phyloP scores from a whole-genome alignment of 2,797 vertebrate species.

The Microctenopoma stevenorrisi region DNA sequence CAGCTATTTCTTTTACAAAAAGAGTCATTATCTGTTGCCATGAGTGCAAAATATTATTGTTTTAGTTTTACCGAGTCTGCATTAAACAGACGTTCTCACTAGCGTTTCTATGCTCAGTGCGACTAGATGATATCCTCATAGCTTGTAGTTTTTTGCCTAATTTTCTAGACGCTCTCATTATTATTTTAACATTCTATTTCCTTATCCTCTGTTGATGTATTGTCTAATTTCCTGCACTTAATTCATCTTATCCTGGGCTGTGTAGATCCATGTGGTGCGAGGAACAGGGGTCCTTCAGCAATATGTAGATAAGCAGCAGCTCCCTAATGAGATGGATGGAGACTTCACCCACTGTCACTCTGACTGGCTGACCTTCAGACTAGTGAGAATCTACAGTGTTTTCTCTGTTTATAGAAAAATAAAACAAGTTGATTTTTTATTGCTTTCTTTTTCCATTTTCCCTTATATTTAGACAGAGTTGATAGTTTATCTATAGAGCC shows the following conservation, averaged over 20 bases:
- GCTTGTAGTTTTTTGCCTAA: neutral
- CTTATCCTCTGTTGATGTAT: neutral
- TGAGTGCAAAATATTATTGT: neutral
- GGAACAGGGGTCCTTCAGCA: constrained; percentile 83
- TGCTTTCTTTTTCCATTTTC: neutral
- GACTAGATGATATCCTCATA: neutral
- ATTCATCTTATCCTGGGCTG: neutral
- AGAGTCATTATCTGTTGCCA: neutral
- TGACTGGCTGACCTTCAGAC: constrained; percentile 86
- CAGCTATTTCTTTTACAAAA: neutral
- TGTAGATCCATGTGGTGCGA: constrained; percentile 77
- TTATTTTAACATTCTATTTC: neutral
- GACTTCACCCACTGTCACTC: constrained; percentile 81
- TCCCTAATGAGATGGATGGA: constrained; percentile 81
- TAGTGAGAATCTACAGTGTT: constrained; percentile 64
- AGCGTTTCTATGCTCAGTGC: neutral
- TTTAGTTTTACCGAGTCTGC: neutral
- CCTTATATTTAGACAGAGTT: neutral
- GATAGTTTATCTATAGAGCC: neutral
- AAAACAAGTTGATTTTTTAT: neutral
- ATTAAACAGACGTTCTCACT: neutral
- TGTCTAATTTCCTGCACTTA: neutral
- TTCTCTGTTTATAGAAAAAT: neutral
- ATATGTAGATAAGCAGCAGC: constrained; percentile 83
- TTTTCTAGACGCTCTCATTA: constrained; percentile 1